Percentiles rank a stretch among this genome's conserved stretches.
Conservation (phyloP, 2,888 invertebrate species). For the Tigriopus californicus region DNA sequence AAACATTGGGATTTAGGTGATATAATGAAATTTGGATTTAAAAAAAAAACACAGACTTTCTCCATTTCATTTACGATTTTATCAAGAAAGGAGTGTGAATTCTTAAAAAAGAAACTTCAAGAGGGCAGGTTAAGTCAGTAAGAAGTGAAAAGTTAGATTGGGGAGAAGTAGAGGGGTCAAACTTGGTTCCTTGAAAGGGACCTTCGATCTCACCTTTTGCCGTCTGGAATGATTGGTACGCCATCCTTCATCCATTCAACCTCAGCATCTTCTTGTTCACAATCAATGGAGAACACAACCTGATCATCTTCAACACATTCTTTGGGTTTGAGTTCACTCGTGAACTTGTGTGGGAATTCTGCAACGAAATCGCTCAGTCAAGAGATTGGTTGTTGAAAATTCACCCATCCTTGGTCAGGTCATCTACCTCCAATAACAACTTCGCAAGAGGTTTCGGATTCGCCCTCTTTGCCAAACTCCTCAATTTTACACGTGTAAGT, state of each 20-base stretch:
- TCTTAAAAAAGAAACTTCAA: neutral
- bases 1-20: too few relatives aligned
- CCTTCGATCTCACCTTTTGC: slow-evolving; percentile 2
- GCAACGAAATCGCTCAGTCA: too few relatives aligned
- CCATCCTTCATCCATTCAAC: slow-evolving; percentile 16
- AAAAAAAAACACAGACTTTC: too few relatives aligned
- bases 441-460: slow-evolving; percentile 7
- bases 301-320: slow-evolving; percentile 15
- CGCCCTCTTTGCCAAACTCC: slow-evolving; percentile 14
- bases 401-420: too few relatives aligned
- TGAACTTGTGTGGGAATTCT: slow-evolving; percentile 15
- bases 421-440: slow-evolving; percentile 4
- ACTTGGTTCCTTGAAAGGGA: neutral
- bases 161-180: neutral
- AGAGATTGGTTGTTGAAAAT: too few relatives aligned
- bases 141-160: neutral
- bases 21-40: too few relatives aligned
- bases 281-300: slow-evolving; percentile 14
- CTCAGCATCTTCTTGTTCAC: slow-evolving; percentile 15
- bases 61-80: too few relatives aligned
- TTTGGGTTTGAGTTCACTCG: slow-evolving; percentile 5
- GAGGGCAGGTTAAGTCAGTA: neutral
- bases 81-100: too few relatives aligned
- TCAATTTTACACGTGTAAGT: slow-evolving; percentile 1
- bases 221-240: slow-evolving; percentile 14